Evolutionary conservation across 2,797 vertebrate genomes (phyloP), one percentile per base, ranked within the genome.

Genomic region (Phataginus tetradactyla): DNA sequence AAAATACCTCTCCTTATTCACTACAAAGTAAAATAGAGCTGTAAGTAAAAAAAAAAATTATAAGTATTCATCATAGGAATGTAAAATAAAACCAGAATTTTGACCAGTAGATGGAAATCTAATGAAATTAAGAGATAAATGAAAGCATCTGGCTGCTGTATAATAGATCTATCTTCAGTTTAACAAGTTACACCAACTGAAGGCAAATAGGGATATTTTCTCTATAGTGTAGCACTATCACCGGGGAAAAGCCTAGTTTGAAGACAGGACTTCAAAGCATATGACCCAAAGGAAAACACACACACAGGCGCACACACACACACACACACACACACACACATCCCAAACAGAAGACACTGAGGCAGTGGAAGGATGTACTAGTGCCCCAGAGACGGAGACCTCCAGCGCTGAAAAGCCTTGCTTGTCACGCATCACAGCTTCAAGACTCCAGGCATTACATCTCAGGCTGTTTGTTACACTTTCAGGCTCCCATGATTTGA

Each of bases 381-480:
- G 29, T 72, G n/a, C 95, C 66, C 64, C 37, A 25, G 86, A 72
- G 83, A 92, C 25, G 4, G 55, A 92, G 88, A 90, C 45, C 42
- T 74, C n/a, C 79, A 68, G 51, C 78, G 39, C 37, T 57, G 42
- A 85, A 71, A 79, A 95, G 89, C 29, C 78, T 57, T 11, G 2
- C 42, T 64, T 79, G 49, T 91, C 94, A 92, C 74, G 88, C 95
- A 77, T 80, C 88, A 77, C 27, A 97, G 95, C 81, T 63, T 77
- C 29, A 57, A 63, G 42, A 74, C 81, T 69, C 53, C 34, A 96
- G 74, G 74, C 49, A 9, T 68, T 49, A 66, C n/a, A 64, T 92
- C 86, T 88, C 94, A 93, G 25, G 81, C 77, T 55, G 66, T 90
- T 84, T 97, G 96, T 94, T 81, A 72, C 27, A 64, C 49, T 92